phyloP scores from a whole-genome alignment of 2,888 invertebrate species.

The Perdita meconis region DNA sequence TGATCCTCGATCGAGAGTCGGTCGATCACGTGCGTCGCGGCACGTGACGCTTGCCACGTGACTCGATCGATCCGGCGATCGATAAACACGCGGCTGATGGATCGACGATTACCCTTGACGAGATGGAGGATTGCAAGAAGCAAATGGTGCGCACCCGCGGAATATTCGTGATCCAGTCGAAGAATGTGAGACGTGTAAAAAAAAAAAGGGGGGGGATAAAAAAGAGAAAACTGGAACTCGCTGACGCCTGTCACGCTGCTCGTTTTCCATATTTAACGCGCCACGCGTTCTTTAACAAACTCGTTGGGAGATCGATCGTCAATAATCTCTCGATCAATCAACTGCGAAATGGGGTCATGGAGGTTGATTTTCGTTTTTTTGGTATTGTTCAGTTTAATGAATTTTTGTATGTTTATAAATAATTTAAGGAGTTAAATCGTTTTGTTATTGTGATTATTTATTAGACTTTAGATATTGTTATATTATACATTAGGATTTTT shows the following conservation, averaged over 20 bases:
- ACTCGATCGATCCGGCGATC: constrained; percentile 25
- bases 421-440: too few species aligned
- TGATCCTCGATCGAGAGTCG: neutral
- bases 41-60: constrained; percentile 38
- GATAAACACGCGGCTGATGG: constrained; percentile 4
- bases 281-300: constrained; percentile 50
- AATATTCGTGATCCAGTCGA: constrained; percentile 6
- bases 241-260: constrained; percentile 34
- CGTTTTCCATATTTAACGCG: constrained; percentile 66
- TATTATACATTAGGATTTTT: too few species aligned
- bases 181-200: constrained; percentile 22
- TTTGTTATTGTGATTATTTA: too few species aligned
- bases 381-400: too few species aligned
- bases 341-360: constrained; percentile 38
- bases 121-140: constrained; percentile 12
- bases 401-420: too few species aligned
- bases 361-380: neutral
- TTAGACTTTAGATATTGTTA: too few species aligned
- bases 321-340: constrained; percentile 52
- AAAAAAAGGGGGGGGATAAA: neutral
- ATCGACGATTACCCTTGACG: constrained; percentile 37
- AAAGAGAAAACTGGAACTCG: constrained; percentile 39
- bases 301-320: constrained; percentile 37
- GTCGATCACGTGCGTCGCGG: constrained; percentile 27
- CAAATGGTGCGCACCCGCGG: constrained; percentile 1